A percentile compares a stretch with the other conserved stretches of the same genome.
Evolutionary conservation across 2,113 vertebrate species (phyloP).

Genomic region (Ophthalmolycus amberensis): DNA sequence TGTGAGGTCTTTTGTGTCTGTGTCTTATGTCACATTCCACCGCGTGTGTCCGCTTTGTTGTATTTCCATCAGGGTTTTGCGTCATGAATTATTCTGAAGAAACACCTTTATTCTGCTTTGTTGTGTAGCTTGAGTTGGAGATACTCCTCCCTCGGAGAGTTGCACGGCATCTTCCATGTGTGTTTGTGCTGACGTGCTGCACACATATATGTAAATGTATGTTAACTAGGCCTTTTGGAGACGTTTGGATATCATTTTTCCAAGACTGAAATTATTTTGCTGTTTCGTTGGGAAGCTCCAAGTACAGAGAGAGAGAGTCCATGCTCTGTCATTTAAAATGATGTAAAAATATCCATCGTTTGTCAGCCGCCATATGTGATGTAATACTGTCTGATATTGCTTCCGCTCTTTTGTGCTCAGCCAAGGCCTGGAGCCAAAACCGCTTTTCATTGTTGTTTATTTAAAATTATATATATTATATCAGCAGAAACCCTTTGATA

Average conservation of each 20-base stretch:
- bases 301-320: neutral
- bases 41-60: neutral
- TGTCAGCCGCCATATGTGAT: neutral
- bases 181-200: neutral
- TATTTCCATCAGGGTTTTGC: constrained; percentile 19
- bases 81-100: constrained; percentile 29
- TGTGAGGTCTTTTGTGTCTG: neutral
- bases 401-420: neutral
- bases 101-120: constrained; percentile 30
- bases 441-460: neutral
- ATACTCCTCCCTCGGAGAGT: constrained; percentile 39
- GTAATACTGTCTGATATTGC: constrained; percentile 3
- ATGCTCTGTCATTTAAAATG: neutral
- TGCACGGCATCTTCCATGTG: constrained; percentile 4
- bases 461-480: neutral
- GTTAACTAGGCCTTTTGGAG: constrained; percentile 41
- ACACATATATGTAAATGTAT: constrained; percentile 52
- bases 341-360: neutral
- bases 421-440: neutral
- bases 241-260: constrained; percentile 20
- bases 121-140: constrained; percentile 1
- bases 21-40: neutral
- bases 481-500: neutral
- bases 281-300: neutral
- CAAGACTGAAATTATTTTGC: constrained; percentile 1